Evolutionary conservation across 2,797 vertebrate genomes (phyloP).

Genomic region (Euthynnus affinis): DNA sequence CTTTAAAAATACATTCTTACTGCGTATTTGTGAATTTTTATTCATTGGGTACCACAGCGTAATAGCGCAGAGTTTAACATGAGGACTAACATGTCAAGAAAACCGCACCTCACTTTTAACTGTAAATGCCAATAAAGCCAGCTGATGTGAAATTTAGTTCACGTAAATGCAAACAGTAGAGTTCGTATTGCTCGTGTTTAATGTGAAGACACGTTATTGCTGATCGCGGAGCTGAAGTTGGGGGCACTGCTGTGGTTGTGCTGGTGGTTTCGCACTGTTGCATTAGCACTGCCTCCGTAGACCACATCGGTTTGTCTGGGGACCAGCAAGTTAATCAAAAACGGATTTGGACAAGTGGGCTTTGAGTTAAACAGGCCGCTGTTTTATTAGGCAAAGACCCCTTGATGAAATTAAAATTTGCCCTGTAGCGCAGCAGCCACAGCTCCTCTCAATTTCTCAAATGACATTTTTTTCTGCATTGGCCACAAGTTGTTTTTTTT

Average conservation of each 20-base stretch:
- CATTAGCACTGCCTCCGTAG: constrained; percentile 68
- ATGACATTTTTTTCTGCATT: constrained; percentile 31
- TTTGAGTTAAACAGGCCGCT: constrained; percentile 63
- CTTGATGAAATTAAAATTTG: constrained; percentile 60
- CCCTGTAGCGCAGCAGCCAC: constrained; percentile 23
- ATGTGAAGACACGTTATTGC: constrained; percentile 7
- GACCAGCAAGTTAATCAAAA: constrained; percentile 83
- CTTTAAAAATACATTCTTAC: background rate
- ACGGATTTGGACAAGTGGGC: constrained; percentile 82
- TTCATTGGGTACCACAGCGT: constrained; percentile 19
- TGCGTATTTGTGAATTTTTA: background rate
- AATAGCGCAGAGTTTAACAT: constrained; percentile 20
- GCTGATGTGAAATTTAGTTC: background rate
- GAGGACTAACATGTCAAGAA: background rate
- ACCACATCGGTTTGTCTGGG: constrained; percentile 78
- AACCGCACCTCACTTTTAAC: background rate
- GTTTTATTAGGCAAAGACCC: constrained; percentile 57
- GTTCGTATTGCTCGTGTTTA: background rate
- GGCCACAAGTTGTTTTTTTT: background rate
- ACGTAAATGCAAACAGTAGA: background rate
- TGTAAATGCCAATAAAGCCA: background rate
- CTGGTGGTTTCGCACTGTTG: constrained; percentile 80
- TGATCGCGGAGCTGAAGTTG: constrained; percentile 62
- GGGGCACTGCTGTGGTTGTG: constrained; percentile 63
- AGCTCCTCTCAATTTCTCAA: constrained; percentile 30